Percentiles rank a stretch among this genome's conserved stretches.
Evolutionary conservation across 2,797 vertebrate species (phyloP).

Genomic region (Acrossocheilus fasciatus): DNA sequence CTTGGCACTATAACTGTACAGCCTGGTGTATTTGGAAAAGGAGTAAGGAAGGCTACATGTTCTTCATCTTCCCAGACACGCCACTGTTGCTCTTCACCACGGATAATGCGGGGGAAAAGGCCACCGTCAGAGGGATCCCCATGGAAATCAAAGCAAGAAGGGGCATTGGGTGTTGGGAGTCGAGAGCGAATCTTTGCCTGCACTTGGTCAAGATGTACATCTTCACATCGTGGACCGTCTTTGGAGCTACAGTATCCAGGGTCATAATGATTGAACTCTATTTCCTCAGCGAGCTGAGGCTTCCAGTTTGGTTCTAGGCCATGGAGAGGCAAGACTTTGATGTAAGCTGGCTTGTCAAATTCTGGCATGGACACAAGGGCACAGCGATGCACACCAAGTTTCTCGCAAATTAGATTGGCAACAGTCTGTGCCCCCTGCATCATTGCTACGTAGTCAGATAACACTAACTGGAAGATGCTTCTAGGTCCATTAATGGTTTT

Average conservation of each 20-base stretch:
- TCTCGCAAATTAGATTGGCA: slow-evolving; percentile 73
- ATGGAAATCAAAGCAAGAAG: slow-evolving; percentile 74
- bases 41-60: slow-evolving; percentile 82
- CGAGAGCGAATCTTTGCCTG: slow-evolving; percentile 73
- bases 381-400: slow-evolving; percentile 75
- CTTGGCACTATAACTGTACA: slow-evolving; percentile 81
- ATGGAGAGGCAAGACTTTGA: slow-evolving; percentile 79
- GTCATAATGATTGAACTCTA: slow-evolving; percentile 72
- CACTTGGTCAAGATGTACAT: slow-evolving; percentile 68
- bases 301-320: slow-evolving; percentile 76
- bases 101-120: slow-evolving; percentile 79
- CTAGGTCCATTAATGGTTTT: slow-evolving; percentile 72
- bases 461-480: slow-evolving; percentile 77
- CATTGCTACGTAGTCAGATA: slow-evolving; percentile 72
- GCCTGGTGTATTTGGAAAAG: slow-evolving; percentile 81
- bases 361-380: slow-evolving; percentile 75
- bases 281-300: slow-evolving; percentile 70
- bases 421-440: slow-evolving; percentile 75
- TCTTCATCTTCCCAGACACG: slow-evolving; percentile 82
- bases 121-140: slow-evolving; percentile 70
- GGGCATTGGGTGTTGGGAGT: slow-evolving; percentile 75
- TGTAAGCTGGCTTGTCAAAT: slow-evolving; percentile 67
- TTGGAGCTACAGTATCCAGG: slow-evolving; percentile 81
- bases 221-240: slow-evolving; percentile 74
- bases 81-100: slow-evolving; percentile 82